Conservation (phyloP, 2,113 vertebrate genomes). For the Empidonax alnorum region DNA sequence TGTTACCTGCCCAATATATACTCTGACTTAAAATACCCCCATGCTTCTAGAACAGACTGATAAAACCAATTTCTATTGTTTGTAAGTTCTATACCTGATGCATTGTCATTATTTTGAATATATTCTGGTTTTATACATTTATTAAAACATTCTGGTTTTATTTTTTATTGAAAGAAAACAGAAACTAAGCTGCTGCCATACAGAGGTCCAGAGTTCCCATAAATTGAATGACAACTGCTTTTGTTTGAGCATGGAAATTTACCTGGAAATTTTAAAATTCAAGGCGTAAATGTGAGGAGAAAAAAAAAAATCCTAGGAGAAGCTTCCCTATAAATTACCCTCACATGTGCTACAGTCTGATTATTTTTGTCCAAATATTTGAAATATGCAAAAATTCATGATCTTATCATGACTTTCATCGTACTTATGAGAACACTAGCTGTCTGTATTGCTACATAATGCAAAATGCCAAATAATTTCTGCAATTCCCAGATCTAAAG, state of each 20-base stretch:
- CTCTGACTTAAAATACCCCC: not conserved
- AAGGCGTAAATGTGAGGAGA: not conserved
- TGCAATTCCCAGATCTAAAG: not conserved
- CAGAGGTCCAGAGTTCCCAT: not conserved
- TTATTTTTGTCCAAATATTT: not conserved
- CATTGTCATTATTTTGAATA: not conserved
- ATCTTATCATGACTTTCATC: not conserved
- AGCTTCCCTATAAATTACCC: not conserved
- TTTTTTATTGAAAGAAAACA: not conserved
- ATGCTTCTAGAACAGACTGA: not conserved
- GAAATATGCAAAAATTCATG: not conserved
- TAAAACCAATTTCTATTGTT: not conserved
- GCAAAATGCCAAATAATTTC: not conserved
- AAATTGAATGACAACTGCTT: not conserved
- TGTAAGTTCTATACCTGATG: not conserved
- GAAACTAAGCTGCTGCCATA: not conserved
- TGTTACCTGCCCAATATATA: not conserved
- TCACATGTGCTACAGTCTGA: not conserved
- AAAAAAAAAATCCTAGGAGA: not conserved
- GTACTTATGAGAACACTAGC: not conserved
- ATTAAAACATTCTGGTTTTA: too few relatives aligned
- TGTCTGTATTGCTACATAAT: not conserved
- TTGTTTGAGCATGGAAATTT: not conserved
- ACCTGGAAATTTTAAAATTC: not conserved
- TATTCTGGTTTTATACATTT: too few relatives aligned